Evolutionary conservation across 1,140 invertebrate species (phyloP).

Genomic region (Drosophila simulans): DNA sequence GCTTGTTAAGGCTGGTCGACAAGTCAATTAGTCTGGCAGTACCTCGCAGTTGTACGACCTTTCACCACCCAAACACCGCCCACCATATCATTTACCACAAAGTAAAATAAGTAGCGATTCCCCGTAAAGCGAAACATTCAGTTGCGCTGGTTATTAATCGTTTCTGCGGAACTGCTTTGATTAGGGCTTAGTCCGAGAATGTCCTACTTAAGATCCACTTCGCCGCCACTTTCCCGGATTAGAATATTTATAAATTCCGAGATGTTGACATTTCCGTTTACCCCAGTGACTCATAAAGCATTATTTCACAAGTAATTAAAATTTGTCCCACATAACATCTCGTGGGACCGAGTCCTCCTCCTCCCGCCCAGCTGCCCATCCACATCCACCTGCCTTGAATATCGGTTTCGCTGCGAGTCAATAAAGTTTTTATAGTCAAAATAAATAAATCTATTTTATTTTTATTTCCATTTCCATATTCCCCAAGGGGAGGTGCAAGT

Average conservation of each 20-base stretch:
- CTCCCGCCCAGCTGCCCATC: not conserved
- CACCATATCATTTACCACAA: not conserved
- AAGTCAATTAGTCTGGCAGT: slow-evolving; percentile 54
- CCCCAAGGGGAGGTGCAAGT: not conserved
- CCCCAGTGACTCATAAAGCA: not conserved
- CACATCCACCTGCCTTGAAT: slow-evolving; percentile 24
- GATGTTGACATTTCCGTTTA: slow-evolving; percentile 9
- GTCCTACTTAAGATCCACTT: not conserved
- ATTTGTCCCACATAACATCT: slow-evolving; percentile 14
- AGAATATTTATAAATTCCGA: not conserved
- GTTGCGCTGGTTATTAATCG: not conserved
- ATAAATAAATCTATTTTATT: slow-evolving; percentile 47
- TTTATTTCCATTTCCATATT: slow-evolving; percentile 20
- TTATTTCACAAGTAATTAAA: slow-evolving; percentile 39
- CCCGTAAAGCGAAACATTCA: slow-evolving; percentile 6
- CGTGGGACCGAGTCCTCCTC: not conserved
- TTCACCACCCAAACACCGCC: not conserved
- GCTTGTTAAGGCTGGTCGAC: slow-evolving; percentile 23
- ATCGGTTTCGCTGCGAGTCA: slow-evolving; percentile 28
- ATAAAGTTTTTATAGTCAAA: slow-evolving; percentile 47
- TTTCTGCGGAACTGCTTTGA: slow-evolving; percentile 20
- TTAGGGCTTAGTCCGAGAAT: slow-evolving; percentile 5
- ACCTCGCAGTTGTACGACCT: slow-evolving; percentile 5
- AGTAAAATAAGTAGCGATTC: slow-evolving; percentile 20
- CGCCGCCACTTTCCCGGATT: not conserved